Evolutionary conservation across 2,888 invertebrate genomes (phyloP).

Genomic region (Scelioninae gen. 1): DNA sequence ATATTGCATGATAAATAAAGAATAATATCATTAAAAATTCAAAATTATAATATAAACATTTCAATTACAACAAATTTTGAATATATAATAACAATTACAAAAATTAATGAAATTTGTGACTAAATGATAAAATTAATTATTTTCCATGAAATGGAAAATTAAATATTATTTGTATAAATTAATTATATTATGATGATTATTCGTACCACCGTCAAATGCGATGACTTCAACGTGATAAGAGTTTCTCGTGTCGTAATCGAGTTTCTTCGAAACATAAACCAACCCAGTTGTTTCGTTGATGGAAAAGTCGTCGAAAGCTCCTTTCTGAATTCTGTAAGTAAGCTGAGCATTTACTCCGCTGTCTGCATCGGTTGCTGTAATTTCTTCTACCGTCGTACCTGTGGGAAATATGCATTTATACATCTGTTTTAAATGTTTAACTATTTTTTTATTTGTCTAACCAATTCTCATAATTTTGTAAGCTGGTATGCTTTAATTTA

Average conservation of each 20-base stretch:
- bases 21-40: too few relatives aligned
- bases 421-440: background rate
- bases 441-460: background rate
- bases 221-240: slow-evolving; percentile 92
- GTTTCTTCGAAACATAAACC: slow-evolving; percentile 90
- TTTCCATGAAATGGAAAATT: too few relatives aligned
- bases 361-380: slow-evolving; percentile 93
- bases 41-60: too few relatives aligned
- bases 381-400: slow-evolving; percentile 90
- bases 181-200: too few relatives aligned
- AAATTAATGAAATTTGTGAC: too few relatives aligned
- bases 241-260: slow-evolving; percentile 93
- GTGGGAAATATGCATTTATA: slow-evolving; percentile 31
- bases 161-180: too few relatives aligned
- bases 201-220: too few relatives aligned
- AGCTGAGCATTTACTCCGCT: slow-evolving; percentile 94
- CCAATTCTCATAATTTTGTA: background rate
- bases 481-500: background rate
- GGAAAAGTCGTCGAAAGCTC: slow-evolving; percentile 92
- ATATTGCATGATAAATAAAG: too few relatives aligned
- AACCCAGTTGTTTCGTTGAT: slow-evolving; percentile 92
- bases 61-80: too few relatives aligned
- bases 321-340: slow-evolving; percentile 92
- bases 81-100: too few relatives aligned
- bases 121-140: too few relatives aligned